Evolutionary conservation across 2,888 invertebrate species (phyloP).

Genomic region (Argyresthia albistria): DNA sequence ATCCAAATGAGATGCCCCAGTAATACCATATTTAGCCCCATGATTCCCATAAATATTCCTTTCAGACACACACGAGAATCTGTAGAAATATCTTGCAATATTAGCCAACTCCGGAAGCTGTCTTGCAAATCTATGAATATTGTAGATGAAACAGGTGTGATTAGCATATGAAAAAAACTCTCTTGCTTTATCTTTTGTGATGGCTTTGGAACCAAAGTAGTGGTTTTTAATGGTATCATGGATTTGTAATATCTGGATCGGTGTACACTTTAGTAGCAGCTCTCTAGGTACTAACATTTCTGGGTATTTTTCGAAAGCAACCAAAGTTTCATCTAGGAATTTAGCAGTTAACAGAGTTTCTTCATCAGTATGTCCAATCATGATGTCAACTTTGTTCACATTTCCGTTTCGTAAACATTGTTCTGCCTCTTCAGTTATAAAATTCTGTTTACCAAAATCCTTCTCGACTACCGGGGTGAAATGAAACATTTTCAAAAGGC

Average conservation of each 20-base stretch:
- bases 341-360: constrained; percentile 58
- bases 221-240: constrained; percentile 16
- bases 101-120: constrained; percentile 12
- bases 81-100: constrained; percentile 11
- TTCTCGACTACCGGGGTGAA: constrained; percentile 25
- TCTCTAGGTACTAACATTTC: constrained; percentile 22
- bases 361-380: constrained; percentile 77
- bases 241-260: constrained; percentile 15
- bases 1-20: constrained; percentile 14
- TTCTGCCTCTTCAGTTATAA: constrained; percentile 17
- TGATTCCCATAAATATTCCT: constrained; percentile 8
- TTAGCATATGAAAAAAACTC: constrained; percentile 17
- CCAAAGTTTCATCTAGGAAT: constrained; percentile 6
- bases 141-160: constrained; percentile 17
- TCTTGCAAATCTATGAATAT: constrained; percentile 18
- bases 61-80: constrained; percentile 10
- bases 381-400: constrained; percentile 66
- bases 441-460: constrained; percentile 19
- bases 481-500: constrained; percentile 11
- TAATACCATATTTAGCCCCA: constrained; percentile 8
- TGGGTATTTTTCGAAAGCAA: constrained; percentile 14
- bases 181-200: constrained; percentile 15
- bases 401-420: constrained; percentile 32
- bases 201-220: constrained; percentile 19
- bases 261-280: constrained; percentile 8